These are phyloP conservation scores for Pseudomugil tenellus DNA, from an alignment of 2,797 vertebrate species.

Conservation along the genomic window DNA sequence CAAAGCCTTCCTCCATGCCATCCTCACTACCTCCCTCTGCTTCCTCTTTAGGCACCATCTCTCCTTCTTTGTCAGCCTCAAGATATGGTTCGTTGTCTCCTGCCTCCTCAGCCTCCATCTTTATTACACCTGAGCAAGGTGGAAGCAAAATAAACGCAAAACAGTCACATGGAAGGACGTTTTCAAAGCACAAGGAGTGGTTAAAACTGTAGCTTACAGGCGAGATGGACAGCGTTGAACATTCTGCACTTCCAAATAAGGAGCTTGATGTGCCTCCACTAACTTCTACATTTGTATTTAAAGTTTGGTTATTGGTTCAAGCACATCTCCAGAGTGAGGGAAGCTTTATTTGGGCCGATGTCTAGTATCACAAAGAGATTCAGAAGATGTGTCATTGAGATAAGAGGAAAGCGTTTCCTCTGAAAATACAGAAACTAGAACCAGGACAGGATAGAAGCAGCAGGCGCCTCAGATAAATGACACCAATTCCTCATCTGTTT, in stretches of 20 bases:
- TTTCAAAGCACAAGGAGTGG: not conserved
- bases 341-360: conserved; percentile 79
- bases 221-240: not conserved
- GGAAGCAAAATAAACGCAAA: conserved; percentile 2
- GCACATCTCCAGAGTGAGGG: conserved; percentile 63
- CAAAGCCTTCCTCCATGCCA: conserved; percentile 66
- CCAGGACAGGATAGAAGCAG: conserved; percentile 73
- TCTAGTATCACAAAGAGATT: conserved; percentile 60
- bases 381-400: conserved; percentile 76
- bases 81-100: conserved; percentile 36
- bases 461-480: conserved; percentile 26
- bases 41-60: conserved; percentile 72
- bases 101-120: conserved; percentile 70
- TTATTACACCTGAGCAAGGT: conserved; percentile 60
- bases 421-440: conserved; percentile 70
- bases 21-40: conserved; percentile 80
- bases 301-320: conserved; percentile 45
- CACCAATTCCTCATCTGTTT: conserved; percentile 37
- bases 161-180: conserved; percentile 3
- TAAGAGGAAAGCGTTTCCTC: conserved; percentile 88
- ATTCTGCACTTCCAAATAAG: conserved; percentile 40
- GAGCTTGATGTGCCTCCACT: conserved; percentile 10
- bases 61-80: conserved; percentile 58
- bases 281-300: conserved; percentile 67
- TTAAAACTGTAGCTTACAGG: not conserved